Base-by-base conservation (phyloP, 2,888 invertebrate species). In the Netelia virgata region DNA sequence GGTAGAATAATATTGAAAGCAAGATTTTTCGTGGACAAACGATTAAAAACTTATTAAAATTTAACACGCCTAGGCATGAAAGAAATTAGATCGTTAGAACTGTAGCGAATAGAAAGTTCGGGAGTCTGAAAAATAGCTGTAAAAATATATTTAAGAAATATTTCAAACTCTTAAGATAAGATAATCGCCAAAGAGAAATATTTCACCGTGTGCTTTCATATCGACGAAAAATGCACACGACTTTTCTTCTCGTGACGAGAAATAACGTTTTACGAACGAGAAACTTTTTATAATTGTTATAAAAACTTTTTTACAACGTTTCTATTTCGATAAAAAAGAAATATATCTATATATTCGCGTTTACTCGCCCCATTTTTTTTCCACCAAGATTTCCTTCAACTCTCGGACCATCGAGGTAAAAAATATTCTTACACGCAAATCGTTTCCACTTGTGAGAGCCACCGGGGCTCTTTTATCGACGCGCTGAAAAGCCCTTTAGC, bases 391-490 rank as follows among this genome's bases (percentile, higher is more conserved):
- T 79, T 72, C 18, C 28, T 18, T 18, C n/a, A 55, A 72, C 16
- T 61, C 61, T 41, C 20, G 73, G 43, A 41, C 53, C 11, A 72
- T 68, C 68, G 53, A 5, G 69, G 69, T 47, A 69, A 43, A 72
- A 66, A 85, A 82, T 68, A 70, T 78, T 59, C 75, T 75, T 59
- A 28, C 53, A 78, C 74, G 70, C 70, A 82, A 82, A 85, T 82
- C 75, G 82, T 82, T 85, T 79, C 75, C 78, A 78, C 78, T 85
- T 85, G 74, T 70, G 66, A 47, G 64, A 64, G 63, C 53, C 43
- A 53, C 70, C 72, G 18, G 61, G 63, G 74, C 61, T 75, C 82
- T 79, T 85, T 88, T 86, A 88, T 88, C 87, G 84, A 75, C 79
- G 86, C 78, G 83, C 85, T 80, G 57, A 73, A 86, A 57, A 80